phyloP scores from a whole-genome alignment of 2,888 invertebrate species.

The Drosophila melanocephala region DNA sequence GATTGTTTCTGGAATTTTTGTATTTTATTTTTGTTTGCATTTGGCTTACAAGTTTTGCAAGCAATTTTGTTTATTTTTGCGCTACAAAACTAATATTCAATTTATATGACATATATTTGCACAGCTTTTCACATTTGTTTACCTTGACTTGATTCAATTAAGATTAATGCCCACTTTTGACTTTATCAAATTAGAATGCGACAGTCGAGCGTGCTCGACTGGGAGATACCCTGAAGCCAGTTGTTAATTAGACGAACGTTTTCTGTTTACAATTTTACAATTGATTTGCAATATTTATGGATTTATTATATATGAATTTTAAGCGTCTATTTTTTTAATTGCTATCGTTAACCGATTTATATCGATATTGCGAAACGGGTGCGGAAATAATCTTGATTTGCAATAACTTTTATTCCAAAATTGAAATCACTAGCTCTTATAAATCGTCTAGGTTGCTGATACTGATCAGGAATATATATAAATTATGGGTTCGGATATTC shows the following conservation, averaged over 20 bases:
- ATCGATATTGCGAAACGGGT: background rate
- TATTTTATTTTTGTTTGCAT: background rate
- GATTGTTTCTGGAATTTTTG: conserved; percentile 13
- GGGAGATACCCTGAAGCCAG: background rate
- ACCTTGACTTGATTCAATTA: conserved; percentile 18
- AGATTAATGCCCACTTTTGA: background rate
- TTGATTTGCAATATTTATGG: background rate
- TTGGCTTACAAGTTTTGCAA: conserved; percentile 1
- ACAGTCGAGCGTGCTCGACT: background rate
- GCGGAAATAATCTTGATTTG: background rate
- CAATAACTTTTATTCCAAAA: background rate
- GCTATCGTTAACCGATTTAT: background rate
- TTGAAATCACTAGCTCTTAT: background rate
- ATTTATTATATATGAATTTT: no score
- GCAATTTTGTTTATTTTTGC: conserved; percentile 15
- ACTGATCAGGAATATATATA: background rate
- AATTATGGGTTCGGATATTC: background rate
- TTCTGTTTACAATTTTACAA: background rate
- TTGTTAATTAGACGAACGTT: background rate
- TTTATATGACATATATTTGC: conserved; percentile 16
- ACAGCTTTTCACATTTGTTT: conserved; percentile 14
- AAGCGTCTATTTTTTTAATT: background rate
- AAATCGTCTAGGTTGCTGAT: background rate
- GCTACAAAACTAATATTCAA: conserved; percentile 23
- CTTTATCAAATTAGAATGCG: background rate